phyloP scores from a whole-genome alignment of 2,797 vertebrate species.

The Thripadectes ignobilis region DNA sequence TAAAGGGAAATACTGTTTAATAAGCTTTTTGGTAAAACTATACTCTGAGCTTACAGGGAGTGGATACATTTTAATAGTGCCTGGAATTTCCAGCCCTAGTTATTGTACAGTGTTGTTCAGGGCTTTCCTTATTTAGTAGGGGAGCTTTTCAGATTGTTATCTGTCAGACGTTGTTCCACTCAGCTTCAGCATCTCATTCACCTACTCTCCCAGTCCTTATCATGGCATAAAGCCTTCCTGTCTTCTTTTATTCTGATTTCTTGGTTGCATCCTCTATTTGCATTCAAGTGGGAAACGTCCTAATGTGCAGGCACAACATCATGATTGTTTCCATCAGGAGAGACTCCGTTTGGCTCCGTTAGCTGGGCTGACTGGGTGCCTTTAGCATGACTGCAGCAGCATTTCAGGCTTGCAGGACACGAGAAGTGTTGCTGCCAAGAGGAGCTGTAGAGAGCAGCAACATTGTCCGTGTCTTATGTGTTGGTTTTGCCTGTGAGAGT shows the following conservation, averaged over 20 bases:
- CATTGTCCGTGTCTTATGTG: background rate
- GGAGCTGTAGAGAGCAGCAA: background rate
- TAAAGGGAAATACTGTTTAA: conserved; percentile 9
- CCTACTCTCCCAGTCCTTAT: background rate
- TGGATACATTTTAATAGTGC: background rate
- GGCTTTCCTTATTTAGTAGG: conserved; percentile 8
- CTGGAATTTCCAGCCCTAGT: background rate
- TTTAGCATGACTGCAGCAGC: background rate
- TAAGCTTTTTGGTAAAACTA: background rate
- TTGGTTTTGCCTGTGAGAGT: background rate
- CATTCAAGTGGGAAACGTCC: background rate
- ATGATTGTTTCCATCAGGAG: background rate
- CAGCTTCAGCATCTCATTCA: background rate
- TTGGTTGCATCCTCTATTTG: background rate
- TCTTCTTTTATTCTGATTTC: background rate
- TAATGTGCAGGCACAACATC: background rate
- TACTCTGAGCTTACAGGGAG: background rate
- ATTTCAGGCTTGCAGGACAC: background rate
- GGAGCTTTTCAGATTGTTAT: background rate
- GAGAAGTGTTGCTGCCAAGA: background rate
- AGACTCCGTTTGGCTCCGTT: background rate
- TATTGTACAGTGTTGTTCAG: background rate
- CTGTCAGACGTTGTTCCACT: background rate
- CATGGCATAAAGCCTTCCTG: background rate
- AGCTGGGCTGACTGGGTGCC: background rate